phyloP scores from a whole-genome alignment of 2,888 invertebrate species.

The Acrobasis suavella region DNA sequence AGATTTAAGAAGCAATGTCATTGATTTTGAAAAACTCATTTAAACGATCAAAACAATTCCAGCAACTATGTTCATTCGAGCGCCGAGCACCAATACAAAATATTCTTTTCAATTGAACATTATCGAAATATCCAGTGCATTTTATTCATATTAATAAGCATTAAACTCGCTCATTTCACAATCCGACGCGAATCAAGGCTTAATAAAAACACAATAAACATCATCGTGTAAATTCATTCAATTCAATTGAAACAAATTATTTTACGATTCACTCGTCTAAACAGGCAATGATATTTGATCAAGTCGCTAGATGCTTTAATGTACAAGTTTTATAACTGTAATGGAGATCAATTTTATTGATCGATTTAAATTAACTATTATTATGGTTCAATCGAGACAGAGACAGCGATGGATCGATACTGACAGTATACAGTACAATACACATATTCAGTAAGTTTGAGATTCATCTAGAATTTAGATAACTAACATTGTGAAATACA shows the following conservation, averaged over 20 bases:
- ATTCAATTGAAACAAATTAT: slow-evolving; percentile 74
- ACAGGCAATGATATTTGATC: slow-evolving; percentile 75
- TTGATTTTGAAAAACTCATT: background rate
- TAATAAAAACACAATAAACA: slow-evolving; percentile 31
- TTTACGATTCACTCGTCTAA: slow-evolving; percentile 67
- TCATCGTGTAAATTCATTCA: slow-evolving; percentile 57
- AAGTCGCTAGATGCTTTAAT: slow-evolving; percentile 60
- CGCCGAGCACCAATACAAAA: background rate
- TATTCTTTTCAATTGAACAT: slow-evolving; percentile 13
- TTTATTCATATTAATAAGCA: slow-evolving; percentile 18
- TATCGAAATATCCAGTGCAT: slow-evolving; percentile 8
- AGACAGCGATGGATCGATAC: slow-evolving; percentile 53
- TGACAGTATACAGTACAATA: background rate
- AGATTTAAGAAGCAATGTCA: background rate
- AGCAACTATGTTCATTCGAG: background rate
- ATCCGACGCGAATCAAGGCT: slow-evolving; percentile 4
- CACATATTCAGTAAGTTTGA: too few relatives aligned
- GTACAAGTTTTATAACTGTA: slow-evolving; percentile 73
- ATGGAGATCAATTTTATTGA: slow-evolving; percentile 73
- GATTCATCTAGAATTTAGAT: too few relatives aligned
- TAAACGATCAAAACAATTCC: background rate
- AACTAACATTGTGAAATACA: too few relatives aligned
- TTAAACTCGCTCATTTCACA: slow-evolving; percentile 10
- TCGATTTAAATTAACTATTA: slow-evolving; percentile 75
- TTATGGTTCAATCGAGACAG: slow-evolving; percentile 68